Percentiles rank a stretch among this genome's conserved stretches.
phyloP scores from a whole-genome alignment of 2,797 vertebrate genomes.

The Holocentrus rufus region DNA sequence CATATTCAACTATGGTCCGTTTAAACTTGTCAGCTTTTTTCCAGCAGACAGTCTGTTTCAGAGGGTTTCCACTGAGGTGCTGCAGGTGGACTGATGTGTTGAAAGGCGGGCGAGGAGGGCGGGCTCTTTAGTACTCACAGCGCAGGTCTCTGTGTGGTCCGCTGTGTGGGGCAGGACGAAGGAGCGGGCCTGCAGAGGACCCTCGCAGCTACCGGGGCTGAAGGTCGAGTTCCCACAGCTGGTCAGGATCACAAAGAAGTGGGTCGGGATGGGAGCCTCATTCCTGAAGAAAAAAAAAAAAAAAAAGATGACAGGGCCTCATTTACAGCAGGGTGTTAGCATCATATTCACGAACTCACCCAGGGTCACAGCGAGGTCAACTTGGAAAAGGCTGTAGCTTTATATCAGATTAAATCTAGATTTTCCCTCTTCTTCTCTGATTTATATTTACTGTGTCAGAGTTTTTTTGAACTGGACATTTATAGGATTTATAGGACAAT shows the following conservation, averaged over 20 bases:
- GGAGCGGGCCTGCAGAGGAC: conserved; percentile 78
- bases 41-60: neutral
- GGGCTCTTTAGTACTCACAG: conserved; percentile 82
- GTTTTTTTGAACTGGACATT: no score
- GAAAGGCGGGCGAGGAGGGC: neutral
- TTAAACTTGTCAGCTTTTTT: neutral
- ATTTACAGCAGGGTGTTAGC: no score
- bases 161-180: conserved; percentile 91
- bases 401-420: no score
- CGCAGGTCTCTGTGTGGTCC: conserved; percentile 89
- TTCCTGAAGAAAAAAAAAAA: conserved; percentile 55
- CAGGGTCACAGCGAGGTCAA: no score
- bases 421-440: no score
- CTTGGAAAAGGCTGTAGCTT: no score
- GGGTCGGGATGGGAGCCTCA: conserved; percentile 85
- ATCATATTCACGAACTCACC: no score
- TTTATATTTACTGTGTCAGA: no score
- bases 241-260: conserved; percentile 93
- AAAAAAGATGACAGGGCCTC: no score
- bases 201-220: conserved; percentile 78
- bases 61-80: conserved; percentile 23
- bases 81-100: neutral
- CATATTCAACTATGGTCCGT: neutral
- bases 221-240: conserved; percentile 82
- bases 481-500: no score